These are phyloP conservation scores for Ophion obscuratus DNA, from an alignment of 2,888 invertebrate species.

Conservation along the genomic window DNA sequence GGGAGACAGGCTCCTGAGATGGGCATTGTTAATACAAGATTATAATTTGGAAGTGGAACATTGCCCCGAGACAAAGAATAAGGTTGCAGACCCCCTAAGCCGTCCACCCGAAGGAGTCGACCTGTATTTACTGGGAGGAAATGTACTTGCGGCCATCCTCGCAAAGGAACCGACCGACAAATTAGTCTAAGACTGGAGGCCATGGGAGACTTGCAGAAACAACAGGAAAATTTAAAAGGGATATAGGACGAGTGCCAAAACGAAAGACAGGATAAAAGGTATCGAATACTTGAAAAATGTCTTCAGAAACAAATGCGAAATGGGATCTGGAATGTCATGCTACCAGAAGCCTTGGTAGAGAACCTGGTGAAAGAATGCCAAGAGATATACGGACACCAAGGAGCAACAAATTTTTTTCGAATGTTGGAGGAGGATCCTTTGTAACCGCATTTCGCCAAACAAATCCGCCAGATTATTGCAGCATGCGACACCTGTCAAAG, in stretches of 20 bases:
- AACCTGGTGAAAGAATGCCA: background rate
- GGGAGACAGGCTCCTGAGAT: background rate
- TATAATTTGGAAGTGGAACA: background rate
- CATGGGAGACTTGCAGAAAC: background rate
- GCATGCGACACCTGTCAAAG: too few relatives aligned
- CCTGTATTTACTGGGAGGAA: background rate
- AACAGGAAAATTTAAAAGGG: background rate
- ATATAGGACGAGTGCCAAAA: too few relatives aligned
- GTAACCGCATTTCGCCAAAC: background rate
- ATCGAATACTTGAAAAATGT: background rate
- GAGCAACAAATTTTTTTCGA: background rate
- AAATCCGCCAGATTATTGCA: too few relatives aligned
- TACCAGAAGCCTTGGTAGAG: background rate
- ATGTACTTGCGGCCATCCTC: too few relatives aligned
- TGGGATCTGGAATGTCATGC: too few relatives aligned
- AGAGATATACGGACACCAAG: slow-evolving; percentile 3
- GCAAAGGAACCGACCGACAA: background rate
- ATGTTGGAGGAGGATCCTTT: background rate
- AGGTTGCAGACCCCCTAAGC: slow-evolving; percentile 10
- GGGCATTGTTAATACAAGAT: too few relatives aligned
- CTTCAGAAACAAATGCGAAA: too few relatives aligned
- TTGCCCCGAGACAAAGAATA: slow-evolving; percentile 16
- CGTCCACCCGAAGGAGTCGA: background rate
- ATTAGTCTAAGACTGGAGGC: background rate
- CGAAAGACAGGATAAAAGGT: too few relatives aligned